Base-by-base conservation (phyloP, 2,797 vertebrate species). In the Cercopithecus mitis region DNA sequence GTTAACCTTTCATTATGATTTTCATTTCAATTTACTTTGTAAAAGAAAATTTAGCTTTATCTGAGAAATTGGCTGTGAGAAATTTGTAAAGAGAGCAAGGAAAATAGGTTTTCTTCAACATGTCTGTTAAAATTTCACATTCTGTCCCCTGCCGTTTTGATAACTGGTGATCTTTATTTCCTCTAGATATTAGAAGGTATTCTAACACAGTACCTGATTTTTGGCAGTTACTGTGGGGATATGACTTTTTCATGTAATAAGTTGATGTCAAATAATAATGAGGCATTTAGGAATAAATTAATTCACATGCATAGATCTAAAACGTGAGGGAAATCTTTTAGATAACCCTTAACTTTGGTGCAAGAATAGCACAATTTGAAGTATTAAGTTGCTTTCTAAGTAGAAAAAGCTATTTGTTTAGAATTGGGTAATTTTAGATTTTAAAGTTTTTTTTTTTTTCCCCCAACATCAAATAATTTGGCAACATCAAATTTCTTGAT, bases 1-100 rank as follows among this genome's bases (percentile, higher is more conserved):
- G 84, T 95, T 96, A 97, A 89, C 94, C 81, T 97, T 96, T 96
- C 86, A 81, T 92, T 93, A 80, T 87, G 91, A 91, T 94, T 96
- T 97, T 39, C 20, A 7, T 95, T 97, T 95, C 84, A 70, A 1
- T 94, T 95, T 95, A 75, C 76, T 94, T 94, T 90, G 67, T 94
- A 67, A 41, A 94, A 94, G 94, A 91, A 95, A 84, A 91, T 84
- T 81, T 84, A 96, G 76, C 64, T 89, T 6, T 95, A 83, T 83
- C 85, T 96, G 72, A 93, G 33, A 95, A 94, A 94, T 36, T 47
- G 47, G 39, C 58, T 95, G 19, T 86, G 91, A 84, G 76, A 89
- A 88, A 95, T 95, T 76, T 94, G n/a, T 96, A 89, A 97, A 95
- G 61, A 93, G 55, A 95, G 50, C 50, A 91, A 84, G 79, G 77